A percentile compares a stretch with the other conserved stretches of the same genome.
phyloP scores from a whole-genome alignment of 2,888 invertebrate genomes.

The Clanis bilineata region DNA sequence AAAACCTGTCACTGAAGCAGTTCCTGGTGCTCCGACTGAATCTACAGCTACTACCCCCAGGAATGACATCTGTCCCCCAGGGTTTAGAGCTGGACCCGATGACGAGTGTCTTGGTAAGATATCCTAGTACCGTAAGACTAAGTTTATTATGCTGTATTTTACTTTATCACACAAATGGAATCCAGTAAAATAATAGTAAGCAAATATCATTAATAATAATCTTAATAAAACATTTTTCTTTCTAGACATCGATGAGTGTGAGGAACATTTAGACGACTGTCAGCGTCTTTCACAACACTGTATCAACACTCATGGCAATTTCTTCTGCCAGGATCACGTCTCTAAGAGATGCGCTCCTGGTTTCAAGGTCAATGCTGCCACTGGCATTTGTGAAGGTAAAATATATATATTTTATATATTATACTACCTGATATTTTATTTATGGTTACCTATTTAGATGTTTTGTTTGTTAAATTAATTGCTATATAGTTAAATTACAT shows the following conservation, averaged over 20 bases:
- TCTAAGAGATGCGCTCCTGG: slow-evolving; percentile 85
- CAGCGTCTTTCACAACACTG: slow-evolving; percentile 85
- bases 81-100: slow-evolving; percentile 76
- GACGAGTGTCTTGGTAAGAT: slow-evolving; percentile 77
- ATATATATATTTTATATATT: too few relatives aligned
- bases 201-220: neutral
- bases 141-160: too few relatives aligned
- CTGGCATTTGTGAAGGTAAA: slow-evolving; percentile 83
- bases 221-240: slow-evolving; percentile 11
- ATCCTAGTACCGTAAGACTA: neutral
- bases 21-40: slow-evolving; percentile 44
- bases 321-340: slow-evolving; percentile 86
- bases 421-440: too few relatives aligned
- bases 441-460: too few relatives aligned
- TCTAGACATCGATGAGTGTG: slow-evolving; percentile 89
- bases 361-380: slow-evolving; percentile 80
- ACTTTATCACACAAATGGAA: too few relatives aligned
- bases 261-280: slow-evolving; percentile 84
- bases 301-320: slow-evolving; percentile 87
- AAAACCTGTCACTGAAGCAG: slow-evolving; percentile 58
- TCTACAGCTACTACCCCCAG: slow-evolving; percentile 37
- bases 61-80: slow-evolving; percentile 79
- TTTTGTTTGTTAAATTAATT: too few relatives aligned
- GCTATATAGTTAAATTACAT: too few relatives aligned
- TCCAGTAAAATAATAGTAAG: too few relatives aligned